Evolutionary conservation across 2,888 invertebrate species (phyloP), one percentile per base, ranked within the genome.

Genomic region (Torymus tubicola): DNA sequence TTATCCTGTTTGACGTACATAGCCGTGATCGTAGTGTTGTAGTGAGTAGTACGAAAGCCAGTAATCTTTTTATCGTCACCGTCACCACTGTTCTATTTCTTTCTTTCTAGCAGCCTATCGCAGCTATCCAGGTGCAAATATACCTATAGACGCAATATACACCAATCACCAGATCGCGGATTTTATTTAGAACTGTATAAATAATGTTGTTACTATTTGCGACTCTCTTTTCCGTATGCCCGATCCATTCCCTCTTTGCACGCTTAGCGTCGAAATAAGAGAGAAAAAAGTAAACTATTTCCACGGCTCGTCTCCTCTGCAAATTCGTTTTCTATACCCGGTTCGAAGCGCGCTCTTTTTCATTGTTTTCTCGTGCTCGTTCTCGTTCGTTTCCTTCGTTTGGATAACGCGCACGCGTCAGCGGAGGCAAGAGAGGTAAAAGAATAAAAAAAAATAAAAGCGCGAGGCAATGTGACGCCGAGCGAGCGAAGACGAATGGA

Each of bases 61-160:
- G 84, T 89, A 87, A 88, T 89, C 87, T 89, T 89, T 87, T 89
- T 87, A 88, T 89, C 88, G 88, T 88, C 89, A 89, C 89, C 88
- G 87, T 87, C 89, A 90, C 90, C 89, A 90, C 90, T 90, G 88
- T 90, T 89, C 89, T 90, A 89, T 90, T 87, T 90, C 89, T 90
- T 88, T 90, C 89, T 90, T 90, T 90, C 90, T 90, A 90, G 90
- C 90, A 90, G 90, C 90, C 90, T 90, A 89, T 91, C 90, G 90
- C 90, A 91, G 90, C 90, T 90, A 89, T 87, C 90, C 90, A 90
- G 90, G 90, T 91, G 90, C 90, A 90, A 90, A 88, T 87, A 87
- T 88, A 88, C 84, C 86, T 88, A 88, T 87, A 87, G 86, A 87
- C 86, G 85, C 89, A 87, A 85, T 75, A 78, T 87, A 90, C 89